phyloP scores from a whole-genome alignment of 2,797 vertebrate genomes.

The Parotocinclus haroldoi region DNA sequence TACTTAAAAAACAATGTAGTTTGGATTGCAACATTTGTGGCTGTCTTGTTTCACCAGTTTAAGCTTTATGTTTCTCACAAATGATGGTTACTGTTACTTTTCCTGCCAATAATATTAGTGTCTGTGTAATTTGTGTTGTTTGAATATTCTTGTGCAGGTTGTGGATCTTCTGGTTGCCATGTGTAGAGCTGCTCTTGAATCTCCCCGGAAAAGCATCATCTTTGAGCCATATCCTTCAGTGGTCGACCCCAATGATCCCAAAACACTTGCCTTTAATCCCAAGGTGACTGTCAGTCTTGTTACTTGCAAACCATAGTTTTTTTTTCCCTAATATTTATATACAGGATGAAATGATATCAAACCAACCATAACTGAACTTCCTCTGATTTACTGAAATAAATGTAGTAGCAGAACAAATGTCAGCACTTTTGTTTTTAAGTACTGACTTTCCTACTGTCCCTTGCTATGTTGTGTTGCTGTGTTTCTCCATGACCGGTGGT shows the following conservation, averaged over 20 bases:
- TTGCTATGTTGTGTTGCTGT: conserved; percentile 24
- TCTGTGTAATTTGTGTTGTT: conserved; percentile 19
- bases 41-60: no score
- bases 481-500: conserved; percentile 58
- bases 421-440: no score
- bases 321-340: no score
- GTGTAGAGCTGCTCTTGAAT: conserved; percentile 97
- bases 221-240: conserved; percentile 98
- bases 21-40: no score
- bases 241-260: conserved; percentile 96
- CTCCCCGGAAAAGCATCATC: conserved; percentile 97
- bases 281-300: conserved; percentile 75
- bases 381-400: no score
- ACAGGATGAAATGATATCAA: no score
- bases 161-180: conserved; percentile 96
- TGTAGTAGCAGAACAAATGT: no score
- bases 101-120: neutral
- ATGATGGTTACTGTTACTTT: neutral
- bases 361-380: no score
- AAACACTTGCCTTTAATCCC: conserved; percentile 97
- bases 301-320: no score
- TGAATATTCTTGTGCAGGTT: conserved; percentile 70
- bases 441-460: neutral
- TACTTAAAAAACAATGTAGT: no score
- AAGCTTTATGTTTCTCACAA: no score